Percentiles rank a stretch among this genome's conserved stretches.
Conservation (phyloP, 2,113 vertebrate species). For the Rhinopomastus cyanomelas region DNA sequence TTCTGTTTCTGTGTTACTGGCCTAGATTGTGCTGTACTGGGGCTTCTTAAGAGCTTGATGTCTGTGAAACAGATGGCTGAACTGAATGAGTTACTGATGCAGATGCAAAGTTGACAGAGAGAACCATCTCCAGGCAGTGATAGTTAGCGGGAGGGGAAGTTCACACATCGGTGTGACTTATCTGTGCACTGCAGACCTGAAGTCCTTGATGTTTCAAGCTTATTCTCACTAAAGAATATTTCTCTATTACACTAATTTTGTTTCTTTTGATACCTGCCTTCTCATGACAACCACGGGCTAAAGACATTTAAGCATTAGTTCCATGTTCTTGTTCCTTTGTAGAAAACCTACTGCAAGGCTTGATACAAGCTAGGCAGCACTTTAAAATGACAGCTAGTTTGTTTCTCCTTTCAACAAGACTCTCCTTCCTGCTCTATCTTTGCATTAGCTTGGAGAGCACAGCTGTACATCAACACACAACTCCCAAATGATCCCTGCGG, state of each 20-base stretch:
- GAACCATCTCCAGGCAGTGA: constrained; percentile 43
- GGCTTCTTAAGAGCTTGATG: constrained; percentile 54
- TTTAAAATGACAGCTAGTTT: not conserved
- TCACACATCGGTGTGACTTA: not conserved
- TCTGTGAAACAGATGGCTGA: constrained; percentile 65
- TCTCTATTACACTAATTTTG: not conserved
- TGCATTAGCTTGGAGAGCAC: not conserved
- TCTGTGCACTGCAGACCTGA: not conserved
- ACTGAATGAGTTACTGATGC: constrained; percentile 64
- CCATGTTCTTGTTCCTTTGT: not conserved
- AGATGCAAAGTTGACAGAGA: constrained; percentile 58
- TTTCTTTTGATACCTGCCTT: not conserved
- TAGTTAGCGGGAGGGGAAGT: constrained; percentile 25
- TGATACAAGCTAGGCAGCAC: not conserved
- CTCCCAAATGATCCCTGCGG: not conserved
- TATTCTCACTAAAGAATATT: not conserved
- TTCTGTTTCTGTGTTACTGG: constrained; percentile 41
- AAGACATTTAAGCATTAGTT: not conserved
- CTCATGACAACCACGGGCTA: not conserved
- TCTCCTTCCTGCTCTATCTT: not conserved
- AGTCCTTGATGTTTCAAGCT: not conserved
- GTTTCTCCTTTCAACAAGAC: not conserved
- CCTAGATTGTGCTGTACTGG: constrained; percentile 40
- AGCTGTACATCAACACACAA: not conserved
- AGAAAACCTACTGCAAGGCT: not conserved